Evolutionary conservation across 2,797 vertebrate species (phyloP), one percentile per base, ranked within the genome.

Genomic region (Hydrocynus forskahlii): DNA sequence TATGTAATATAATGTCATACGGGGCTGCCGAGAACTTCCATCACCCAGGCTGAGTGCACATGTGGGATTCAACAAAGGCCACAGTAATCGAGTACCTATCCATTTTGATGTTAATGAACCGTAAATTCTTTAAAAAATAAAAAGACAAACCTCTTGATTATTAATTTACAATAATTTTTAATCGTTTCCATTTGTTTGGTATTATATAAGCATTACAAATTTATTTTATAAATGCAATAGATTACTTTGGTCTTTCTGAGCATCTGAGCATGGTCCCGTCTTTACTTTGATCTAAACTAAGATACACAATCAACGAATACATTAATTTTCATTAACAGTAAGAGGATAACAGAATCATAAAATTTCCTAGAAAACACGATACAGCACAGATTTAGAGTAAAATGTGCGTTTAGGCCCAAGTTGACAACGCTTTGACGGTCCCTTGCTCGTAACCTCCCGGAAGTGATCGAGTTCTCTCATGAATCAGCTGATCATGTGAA

Each of bases 401-500:
- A 0, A 10, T 66, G 16, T 80, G 23, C 85, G 81, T 43, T 45
- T 17, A n/a, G 40, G 0, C 1, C 7, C 1, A 7, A 6, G 23
- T 19, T 5, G 19, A 25, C 7, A 81, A 38, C 68, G 43, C 57
- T 35, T 7, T 12, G 19, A 79, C 19, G 4, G 8, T 75, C 83
- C 83, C 84, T 84, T 75, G 78, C 14, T 2, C 12, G 25, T 0
- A 66, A 7, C 14, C 35, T 45, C 25, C 81, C 83, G 91, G 93
- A 93, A 93, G 88, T 89, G 70, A 80, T 79, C 73, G 43, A 52
- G 72, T 70, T 62, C 80, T 66, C 13, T 16, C 0, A 79, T 76
- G 78, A 87, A 90, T 95, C 93, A 94, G 91, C 91, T 94, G 93
- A 94, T 88, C 62, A 80, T 76, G 59, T 55, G 68, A 35, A 67